Evolutionary conservation across 1,140 invertebrate genomes (phyloP).

Genomic region (Calephelis virginiensis): DNA sequence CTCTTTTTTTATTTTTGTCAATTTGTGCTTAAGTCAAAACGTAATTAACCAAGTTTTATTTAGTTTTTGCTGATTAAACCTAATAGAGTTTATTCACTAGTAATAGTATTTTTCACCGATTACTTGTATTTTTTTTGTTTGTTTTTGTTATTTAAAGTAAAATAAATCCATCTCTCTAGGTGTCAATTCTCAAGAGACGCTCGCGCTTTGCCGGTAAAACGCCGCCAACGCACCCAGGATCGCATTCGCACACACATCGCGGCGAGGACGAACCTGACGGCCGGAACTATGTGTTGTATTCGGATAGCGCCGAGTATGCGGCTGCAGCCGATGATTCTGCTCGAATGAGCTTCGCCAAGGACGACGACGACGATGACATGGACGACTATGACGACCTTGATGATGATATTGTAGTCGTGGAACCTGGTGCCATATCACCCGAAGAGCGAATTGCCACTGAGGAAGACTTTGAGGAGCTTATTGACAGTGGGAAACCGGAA

Average conservation of each 20-base stretch:
- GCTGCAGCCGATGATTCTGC: conserved; percentile 80
- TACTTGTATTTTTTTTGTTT: no score
- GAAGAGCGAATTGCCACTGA: conserved; percentile 82
- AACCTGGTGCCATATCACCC: conserved; percentile 79
- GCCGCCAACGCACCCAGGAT: conserved; percentile 54
- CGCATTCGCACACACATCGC: conserved; percentile 43
- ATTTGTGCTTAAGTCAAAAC: no score
- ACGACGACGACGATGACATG: conserved; percentile 70
- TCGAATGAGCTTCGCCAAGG: conserved; percentile 44
- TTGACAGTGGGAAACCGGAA: conserved; percentile 78
- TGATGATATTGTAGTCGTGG: conserved; percentile 82
- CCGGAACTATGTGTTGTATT: conserved; percentile 82
- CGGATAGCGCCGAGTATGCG: conserved; percentile 79
- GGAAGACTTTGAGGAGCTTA: conserved; percentile 81
- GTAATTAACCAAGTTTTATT: no score
- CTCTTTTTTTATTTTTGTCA: no score
- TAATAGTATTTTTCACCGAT: no score
- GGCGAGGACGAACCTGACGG: conserved; percentile 77
- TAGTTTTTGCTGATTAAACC: no score
- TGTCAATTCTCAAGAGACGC: conserved; percentile 79
- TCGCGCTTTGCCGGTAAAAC: conserved; percentile 73
- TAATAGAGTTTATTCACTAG: no score
- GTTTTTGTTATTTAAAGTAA: not conserved
- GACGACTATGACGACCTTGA: conserved; percentile 75
- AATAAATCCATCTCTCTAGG: not conserved